These are phyloP conservation scores for Cryptophagus acutangulus DNA, from an alignment of 2,888 invertebrate species.

Conservation along the genomic window DNA sequence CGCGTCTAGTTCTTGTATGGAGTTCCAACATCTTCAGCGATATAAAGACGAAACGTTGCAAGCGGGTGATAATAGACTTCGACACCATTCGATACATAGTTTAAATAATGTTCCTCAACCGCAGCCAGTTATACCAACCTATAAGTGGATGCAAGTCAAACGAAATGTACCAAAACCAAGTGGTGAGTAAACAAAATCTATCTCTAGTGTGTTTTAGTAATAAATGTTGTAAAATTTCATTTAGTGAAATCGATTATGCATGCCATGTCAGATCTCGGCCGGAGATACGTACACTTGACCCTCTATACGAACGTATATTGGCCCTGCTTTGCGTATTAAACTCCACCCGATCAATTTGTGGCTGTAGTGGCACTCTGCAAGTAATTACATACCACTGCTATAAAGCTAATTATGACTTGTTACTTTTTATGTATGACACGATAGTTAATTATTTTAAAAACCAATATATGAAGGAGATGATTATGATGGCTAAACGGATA, in stretches of 20 bases:
- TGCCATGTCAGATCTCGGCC: constrained; percentile 43
- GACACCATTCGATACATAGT: constrained; percentile 42
- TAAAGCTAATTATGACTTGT: constrained; percentile 1
- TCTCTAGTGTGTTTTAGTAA: no score
- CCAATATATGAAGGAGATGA: no score
- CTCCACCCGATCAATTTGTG: constrained; percentile 7
- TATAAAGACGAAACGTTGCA: constrained; percentile 61
- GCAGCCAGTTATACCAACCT: constrained; percentile 74
- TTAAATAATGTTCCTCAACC: constrained; percentile 43
- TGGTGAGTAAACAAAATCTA: constrained; percentile 63
- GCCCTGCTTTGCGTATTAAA: constrained; percentile 26
- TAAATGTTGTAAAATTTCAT: constrained; percentile 31
- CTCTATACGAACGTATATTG: constrained; percentile 35
- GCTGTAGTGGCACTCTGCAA: not conserved
- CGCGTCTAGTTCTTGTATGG: constrained; percentile 53
- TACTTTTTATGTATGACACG: not conserved
- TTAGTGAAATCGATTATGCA: constrained; percentile 41
- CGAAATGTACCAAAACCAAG: constrained; percentile 91
- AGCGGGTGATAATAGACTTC: constrained; percentile 37
- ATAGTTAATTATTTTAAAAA: not conserved
- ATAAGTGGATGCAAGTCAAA: constrained; percentile 99
- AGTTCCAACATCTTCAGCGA: constrained; percentile 56
- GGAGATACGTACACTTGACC: constrained; percentile 45
- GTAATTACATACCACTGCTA: not conserved
- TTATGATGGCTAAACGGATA: no score